phyloP scores from a whole-genome alignment of 1,140 invertebrate genomes.

The Drosophila nigrodunni region DNA sequence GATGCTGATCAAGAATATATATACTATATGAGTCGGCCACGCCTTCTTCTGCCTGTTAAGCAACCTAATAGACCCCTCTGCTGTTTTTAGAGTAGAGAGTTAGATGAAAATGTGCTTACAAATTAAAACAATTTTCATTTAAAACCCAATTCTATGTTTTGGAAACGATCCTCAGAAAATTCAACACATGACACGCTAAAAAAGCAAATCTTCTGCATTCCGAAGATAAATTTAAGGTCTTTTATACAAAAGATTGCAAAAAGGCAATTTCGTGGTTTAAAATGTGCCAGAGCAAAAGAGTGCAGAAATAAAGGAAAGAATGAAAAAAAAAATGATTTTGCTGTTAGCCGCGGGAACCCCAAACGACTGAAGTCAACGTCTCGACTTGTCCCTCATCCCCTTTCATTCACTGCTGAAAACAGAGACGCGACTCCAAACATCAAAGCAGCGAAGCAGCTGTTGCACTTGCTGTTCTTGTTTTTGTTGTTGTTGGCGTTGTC shows the following conservation, averaged over 20 bases:
- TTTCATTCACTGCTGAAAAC: constrained; percentile 1
- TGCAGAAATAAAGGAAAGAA: background rate
- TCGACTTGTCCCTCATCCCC: background rate
- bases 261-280: constrained; percentile 13
- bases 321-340: background rate
- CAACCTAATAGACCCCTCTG: too few species aligned
- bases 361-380: background rate
- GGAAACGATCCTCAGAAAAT: too few species aligned
- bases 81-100: too few species aligned
- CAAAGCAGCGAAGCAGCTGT: constrained; percentile 16
- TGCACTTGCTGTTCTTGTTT: constrained; percentile 9
- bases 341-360: constrained; percentile 14
- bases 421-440: constrained; percentile 13
- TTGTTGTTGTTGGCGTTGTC: background rate
- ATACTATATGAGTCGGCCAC: too few species aligned
- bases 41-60: too few species aligned
- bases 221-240: too few species aligned
- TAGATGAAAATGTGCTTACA: too few species aligned
- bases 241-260: background rate
- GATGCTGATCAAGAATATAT: too few species aligned
- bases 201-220: too few species aligned
- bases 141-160: too few species aligned
- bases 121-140: too few species aligned
- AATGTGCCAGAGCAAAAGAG: background rate
- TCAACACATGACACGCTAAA: too few species aligned